A percentile compares a stretch with the other conserved stretches of the same genome.
Conservation (phyloP, 1,140 invertebrate species). For the Nephila pilipes region DNA sequence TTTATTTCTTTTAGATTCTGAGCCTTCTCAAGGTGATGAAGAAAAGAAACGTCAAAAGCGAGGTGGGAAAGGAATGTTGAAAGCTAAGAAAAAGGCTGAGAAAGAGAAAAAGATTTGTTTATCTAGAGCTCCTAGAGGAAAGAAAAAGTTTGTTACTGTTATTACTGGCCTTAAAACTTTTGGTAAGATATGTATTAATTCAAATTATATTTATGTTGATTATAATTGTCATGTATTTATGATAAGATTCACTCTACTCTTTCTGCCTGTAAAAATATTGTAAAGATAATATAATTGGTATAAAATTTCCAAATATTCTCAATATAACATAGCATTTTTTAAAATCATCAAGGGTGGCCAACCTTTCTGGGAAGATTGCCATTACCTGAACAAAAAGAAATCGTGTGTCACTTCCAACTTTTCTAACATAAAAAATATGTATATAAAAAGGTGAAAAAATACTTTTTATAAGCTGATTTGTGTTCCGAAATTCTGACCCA, state of each 20-base stretch:
- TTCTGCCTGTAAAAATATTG: too few relatives aligned
- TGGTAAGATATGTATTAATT: conserved; percentile 84
- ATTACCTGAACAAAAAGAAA: too few relatives aligned
- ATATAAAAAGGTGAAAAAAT: too few relatives aligned
- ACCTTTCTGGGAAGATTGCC: too few relatives aligned
- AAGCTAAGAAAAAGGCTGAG: conserved; percentile 91
- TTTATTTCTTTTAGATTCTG: conserved; percentile 78
- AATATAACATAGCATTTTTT: too few relatives aligned
- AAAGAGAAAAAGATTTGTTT: conserved; percentile 89
- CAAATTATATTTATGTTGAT: background rate
- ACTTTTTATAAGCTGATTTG: too few relatives aligned
- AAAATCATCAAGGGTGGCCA: too few relatives aligned
- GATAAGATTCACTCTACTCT: background rate
- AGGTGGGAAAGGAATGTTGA: conserved; percentile 93
- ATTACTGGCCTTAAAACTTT: conserved; percentile 90
- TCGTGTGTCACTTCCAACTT: too few relatives aligned
- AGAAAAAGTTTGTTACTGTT: conserved; percentile 98
- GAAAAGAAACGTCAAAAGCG: conserved; percentile 96
- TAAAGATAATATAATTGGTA: too few relatives aligned
- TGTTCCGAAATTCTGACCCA: too few relatives aligned
- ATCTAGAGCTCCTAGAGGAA: conserved; percentile 95
- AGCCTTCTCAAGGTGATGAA: conserved; percentile 86
- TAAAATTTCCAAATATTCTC: too few relatives aligned
- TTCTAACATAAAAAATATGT: too few relatives aligned
- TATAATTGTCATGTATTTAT: background rate